Conservation (phyloP, 1,140 invertebrate species). For the Listronotus oregonensis region DNA sequence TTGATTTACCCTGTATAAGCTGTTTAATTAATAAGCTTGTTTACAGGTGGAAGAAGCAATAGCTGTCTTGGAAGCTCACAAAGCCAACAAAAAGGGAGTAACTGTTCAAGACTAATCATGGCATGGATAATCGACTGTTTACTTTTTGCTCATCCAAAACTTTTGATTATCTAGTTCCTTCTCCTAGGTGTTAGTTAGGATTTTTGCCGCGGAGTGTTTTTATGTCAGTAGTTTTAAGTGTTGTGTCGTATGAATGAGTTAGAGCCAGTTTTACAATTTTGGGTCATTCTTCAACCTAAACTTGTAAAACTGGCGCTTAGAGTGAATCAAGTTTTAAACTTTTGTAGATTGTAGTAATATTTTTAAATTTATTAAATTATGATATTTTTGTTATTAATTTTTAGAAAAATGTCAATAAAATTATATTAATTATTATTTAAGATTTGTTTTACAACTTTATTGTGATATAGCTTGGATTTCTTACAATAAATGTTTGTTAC, state of each 20-base stretch:
- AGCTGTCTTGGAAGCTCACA: conserved; percentile 53
- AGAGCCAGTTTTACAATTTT: conserved; percentile 9
- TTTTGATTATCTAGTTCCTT: no score
- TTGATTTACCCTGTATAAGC: no score
- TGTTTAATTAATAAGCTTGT: no score
- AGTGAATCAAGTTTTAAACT: conserved; percentile 9
- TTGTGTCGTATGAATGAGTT: conserved; percentile 8
- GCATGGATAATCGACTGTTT: not conserved
- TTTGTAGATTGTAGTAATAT: not conserved
- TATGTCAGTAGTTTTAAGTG: conserved; percentile 19
- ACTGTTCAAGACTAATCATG: conserved; percentile 45
- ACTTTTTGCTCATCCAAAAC: not conserved
- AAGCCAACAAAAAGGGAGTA: conserved; percentile 46
- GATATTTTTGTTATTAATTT: no score
- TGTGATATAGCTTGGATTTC: no score
- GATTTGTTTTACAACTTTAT: no score
- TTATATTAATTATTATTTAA: no score
- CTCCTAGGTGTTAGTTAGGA: no score
- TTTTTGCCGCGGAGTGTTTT: conserved; percentile 19
- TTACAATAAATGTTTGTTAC: no score
- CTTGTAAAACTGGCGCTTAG: conserved; percentile 8
- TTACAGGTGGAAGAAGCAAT: conserved; percentile 52
- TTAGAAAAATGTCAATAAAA: no score
- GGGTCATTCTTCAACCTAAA: not conserved
- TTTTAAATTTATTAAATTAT: no score